phyloP scores from a whole-genome alignment of 2,888 invertebrate genomes.

The Tyria jacobaeae region DNA sequence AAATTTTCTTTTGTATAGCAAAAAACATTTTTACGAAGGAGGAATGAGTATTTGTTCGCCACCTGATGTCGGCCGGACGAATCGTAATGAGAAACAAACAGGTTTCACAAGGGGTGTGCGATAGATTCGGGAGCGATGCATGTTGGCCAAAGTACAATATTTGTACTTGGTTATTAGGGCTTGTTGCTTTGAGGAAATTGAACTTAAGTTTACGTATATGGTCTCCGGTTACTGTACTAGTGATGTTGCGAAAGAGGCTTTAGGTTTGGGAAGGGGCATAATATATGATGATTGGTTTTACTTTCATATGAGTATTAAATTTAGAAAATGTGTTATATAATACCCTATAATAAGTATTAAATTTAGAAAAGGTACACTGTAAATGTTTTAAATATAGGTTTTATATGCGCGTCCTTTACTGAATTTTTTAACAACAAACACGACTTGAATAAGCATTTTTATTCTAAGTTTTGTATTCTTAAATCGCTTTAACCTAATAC shows the following conservation, averaged over 20 bases:
- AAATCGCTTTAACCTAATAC: too few relatives aligned
- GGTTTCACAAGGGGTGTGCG: neutral
- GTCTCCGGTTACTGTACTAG: neutral
- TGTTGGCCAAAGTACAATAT: slow-evolving; percentile 15
- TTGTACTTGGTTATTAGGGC: slow-evolving; percentile 10
- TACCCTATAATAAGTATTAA: too few relatives aligned
- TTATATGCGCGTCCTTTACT: too few relatives aligned
- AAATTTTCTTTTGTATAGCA: slow-evolving; percentile 28
- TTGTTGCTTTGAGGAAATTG: neutral
- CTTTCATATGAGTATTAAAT: too few relatives aligned
- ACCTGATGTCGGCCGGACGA: slow-evolving; percentile 49
- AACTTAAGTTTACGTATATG: neutral
- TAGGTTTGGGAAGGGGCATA: too few relatives aligned
- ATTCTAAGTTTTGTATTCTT: too few relatives aligned
- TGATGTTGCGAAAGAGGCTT: neutral
- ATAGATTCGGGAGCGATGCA: slow-evolving; percentile 12
- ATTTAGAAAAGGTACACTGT: too few relatives aligned
- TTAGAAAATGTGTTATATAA: too few relatives aligned
- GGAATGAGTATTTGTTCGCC: slow-evolving; percentile 31
- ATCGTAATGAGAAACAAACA: slow-evolving; percentile 55
- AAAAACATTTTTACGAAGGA: slow-evolving; percentile 29
- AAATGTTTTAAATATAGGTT: too few relatives aligned
- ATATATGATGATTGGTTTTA: too few relatives aligned
- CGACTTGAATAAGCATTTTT: too few relatives aligned
- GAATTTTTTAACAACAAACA: too few relatives aligned